phyloP scores from a whole-genome alignment of 2,888 invertebrate genomes.

The Pollenia labialis region DNA sequence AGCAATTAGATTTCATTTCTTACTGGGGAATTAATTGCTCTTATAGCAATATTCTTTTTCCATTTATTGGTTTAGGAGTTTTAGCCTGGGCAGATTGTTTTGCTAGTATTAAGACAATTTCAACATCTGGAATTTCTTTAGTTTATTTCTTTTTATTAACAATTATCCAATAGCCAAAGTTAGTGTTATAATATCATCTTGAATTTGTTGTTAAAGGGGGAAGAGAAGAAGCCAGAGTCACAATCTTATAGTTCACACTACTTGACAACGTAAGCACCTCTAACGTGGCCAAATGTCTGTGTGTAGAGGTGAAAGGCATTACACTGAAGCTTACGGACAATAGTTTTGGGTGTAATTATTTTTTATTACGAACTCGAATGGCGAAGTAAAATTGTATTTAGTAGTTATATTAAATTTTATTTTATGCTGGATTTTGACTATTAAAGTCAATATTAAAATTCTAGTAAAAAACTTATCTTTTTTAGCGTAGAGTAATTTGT shows the following conservation, averaged over 20 bases:
- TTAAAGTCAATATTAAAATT: not conserved
- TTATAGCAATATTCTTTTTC: conserved; percentile 71
- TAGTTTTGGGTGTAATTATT: conserved; percentile 65
- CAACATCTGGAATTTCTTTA: conserved; percentile 68
- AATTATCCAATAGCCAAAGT: conserved; percentile 69
- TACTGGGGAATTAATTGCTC: conserved; percentile 83
- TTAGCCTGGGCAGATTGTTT: conserved; percentile 15
- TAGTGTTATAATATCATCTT: not conserved
- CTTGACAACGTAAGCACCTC: conserved; percentile 84
- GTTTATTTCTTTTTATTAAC: conserved; percentile 65
- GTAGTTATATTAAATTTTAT: conserved; percentile 25
- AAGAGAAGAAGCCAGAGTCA: not conserved
- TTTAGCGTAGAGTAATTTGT: too few relatives aligned
- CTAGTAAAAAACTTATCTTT: not conserved
- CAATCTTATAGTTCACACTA: conserved; percentile 80
- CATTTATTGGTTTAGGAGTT: conserved; percentile 16
- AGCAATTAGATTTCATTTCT: conserved; percentile 84
- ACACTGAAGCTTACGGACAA: conserved; percentile 20
- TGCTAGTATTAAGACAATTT: conserved; percentile 30
- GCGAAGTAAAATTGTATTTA: conserved; percentile 42
- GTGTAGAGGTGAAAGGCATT: conserved; percentile 27
- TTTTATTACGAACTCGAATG: conserved; percentile 59
- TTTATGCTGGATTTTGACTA: not conserved
- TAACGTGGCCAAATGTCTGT: conserved; percentile 20
- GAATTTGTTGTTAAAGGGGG: not conserved